These are phyloP conservation scores for Pocota personata DNA, from an alignment of 2,888 invertebrate genomes.

Conservation along the genomic window DNA sequence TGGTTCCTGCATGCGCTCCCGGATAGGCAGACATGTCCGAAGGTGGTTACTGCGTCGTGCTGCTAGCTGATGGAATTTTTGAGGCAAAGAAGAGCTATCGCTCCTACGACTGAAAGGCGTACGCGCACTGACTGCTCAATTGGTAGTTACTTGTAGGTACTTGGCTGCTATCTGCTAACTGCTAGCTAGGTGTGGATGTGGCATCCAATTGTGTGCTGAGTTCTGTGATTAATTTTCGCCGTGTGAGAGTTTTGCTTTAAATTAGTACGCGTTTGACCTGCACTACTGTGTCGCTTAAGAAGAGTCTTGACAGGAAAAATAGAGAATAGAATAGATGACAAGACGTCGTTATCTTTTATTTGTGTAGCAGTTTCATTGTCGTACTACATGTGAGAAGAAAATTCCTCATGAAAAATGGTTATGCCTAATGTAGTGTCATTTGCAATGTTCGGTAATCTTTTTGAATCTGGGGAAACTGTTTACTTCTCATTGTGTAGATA, in stretches of 20 bases:
- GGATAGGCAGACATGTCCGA: constrained; percentile 73
- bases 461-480: neutral
- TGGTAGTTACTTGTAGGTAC: constrained; percentile 27
- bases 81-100: constrained; percentile 63
- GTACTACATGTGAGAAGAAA: neutral
- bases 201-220: constrained; percentile 66
- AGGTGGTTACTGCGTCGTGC: constrained; percentile 73
- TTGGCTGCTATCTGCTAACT: constrained; percentile 21
- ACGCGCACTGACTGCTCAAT: constrained; percentile 69
- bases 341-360: constrained; percentile 40
- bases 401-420: neutral
- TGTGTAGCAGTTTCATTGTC: neutral
- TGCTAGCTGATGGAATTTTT: constrained; percentile 61
- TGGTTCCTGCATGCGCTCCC: constrained; percentile 72
- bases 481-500: neutral
- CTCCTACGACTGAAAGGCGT: constrained; percentile 69
- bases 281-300: constrained; percentile 8
- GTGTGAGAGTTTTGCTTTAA: constrained; percentile 65
- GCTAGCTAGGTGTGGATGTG: constrained; percentile 65
- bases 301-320: constrained; percentile 18
- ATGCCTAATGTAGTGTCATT: neutral
- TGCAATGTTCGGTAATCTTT: neutral
- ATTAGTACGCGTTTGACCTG: constrained; percentile 70
- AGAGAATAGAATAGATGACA: constrained; percentile 19
- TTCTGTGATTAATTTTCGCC: constrained; percentile 73